Evolutionary conservation across 2,888 invertebrate genomes (phyloP).

Genomic region (Atherix ibis): DNA sequence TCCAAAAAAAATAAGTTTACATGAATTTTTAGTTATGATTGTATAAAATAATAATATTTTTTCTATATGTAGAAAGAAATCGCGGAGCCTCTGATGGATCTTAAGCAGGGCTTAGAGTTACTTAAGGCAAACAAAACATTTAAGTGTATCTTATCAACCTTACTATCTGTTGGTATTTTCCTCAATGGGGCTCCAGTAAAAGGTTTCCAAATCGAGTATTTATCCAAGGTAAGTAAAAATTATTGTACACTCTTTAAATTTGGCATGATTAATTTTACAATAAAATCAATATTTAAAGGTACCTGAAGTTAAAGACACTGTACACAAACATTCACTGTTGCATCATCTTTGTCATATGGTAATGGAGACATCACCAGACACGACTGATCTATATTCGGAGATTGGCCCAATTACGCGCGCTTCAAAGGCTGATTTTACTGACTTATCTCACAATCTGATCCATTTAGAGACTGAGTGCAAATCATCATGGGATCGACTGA

Average conservation of each 20-base stretch:
- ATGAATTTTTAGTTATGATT: too few relatives aligned
- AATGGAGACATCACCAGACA: conserved; percentile 89
- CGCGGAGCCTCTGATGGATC: conserved; percentile 95
- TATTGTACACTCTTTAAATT: not conserved
- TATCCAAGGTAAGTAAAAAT: conserved; percentile 48
- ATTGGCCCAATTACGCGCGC: conserved; percentile 81
- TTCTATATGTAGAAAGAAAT: conserved; percentile 60
- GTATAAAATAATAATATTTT: conserved; percentile 6
- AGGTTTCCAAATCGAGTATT: conserved; percentile 94
- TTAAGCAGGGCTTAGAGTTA: conserved; percentile 91
- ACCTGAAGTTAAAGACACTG: conserved; percentile 97
- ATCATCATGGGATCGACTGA: conserved; percentile 90
- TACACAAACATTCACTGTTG: conserved; percentile 93
- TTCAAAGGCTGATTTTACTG: conserved; percentile 91
- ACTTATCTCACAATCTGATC: conserved; percentile 66
- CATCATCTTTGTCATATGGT: conserved; percentile 97
- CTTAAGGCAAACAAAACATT: conserved; percentile 86
- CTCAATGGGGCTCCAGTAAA: conserved; percentile 84
- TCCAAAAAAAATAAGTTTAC: not conserved
- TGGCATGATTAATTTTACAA: not conserved
- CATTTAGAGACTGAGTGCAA: conserved; percentile 93
- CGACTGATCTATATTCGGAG: conserved; percentile 95
- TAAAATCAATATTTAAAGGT: conserved; percentile 43
- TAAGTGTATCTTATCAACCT: conserved; percentile 80
- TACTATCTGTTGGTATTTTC: conserved; percentile 91